phyloP scores from a whole-genome alignment of 1,140 invertebrate genomes.

The Rhagoletis pomonella region DNA sequence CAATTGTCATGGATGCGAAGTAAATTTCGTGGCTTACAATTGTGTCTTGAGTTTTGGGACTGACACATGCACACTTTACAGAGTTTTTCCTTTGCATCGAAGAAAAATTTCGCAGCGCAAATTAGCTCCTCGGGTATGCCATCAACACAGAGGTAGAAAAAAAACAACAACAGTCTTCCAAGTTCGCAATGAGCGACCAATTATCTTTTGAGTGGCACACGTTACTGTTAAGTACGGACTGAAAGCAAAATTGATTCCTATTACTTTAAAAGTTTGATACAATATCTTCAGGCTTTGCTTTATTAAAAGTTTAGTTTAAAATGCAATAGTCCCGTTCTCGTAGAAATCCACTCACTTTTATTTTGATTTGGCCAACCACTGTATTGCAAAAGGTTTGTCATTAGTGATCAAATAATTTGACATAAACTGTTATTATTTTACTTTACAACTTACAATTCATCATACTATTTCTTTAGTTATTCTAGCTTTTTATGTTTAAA shows the following conservation, averaged over 20 bases:
- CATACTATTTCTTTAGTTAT: background rate
- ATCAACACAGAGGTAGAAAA: constrained; percentile 63
- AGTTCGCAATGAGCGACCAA: constrained; percentile 58
- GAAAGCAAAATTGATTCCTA: too few species aligned
- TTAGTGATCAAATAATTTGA: background rate
- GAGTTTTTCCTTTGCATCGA: constrained; percentile 24
- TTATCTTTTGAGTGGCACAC: constrained; percentile 1
- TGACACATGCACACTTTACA: background rate
- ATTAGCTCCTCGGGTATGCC: constrained; percentile 58
- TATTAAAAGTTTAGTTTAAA: too few species aligned
- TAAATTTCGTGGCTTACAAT: constrained; percentile 44
- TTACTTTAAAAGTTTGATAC: too few species aligned
- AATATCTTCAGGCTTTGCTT: too few species aligned
- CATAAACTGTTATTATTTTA: background rate
- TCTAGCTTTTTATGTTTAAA: too few species aligned
- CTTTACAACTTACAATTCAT: constrained; percentile 21
- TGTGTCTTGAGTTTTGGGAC: background rate
- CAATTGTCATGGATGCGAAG: constrained; percentile 59
- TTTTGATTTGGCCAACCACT: background rate
- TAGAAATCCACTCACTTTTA: background rate
- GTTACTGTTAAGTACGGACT: background rate
- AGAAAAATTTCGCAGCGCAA: constrained; percentile 56
- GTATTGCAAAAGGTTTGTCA: too few species aligned
- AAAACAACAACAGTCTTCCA: constrained; percentile 59
- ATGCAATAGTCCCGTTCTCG: too few species aligned